Evolutionary conservation across 1,140 invertebrate species (phyloP), one percentile per base, ranked within the genome.

Genomic region (Macrocentrus cingulum): DNA sequence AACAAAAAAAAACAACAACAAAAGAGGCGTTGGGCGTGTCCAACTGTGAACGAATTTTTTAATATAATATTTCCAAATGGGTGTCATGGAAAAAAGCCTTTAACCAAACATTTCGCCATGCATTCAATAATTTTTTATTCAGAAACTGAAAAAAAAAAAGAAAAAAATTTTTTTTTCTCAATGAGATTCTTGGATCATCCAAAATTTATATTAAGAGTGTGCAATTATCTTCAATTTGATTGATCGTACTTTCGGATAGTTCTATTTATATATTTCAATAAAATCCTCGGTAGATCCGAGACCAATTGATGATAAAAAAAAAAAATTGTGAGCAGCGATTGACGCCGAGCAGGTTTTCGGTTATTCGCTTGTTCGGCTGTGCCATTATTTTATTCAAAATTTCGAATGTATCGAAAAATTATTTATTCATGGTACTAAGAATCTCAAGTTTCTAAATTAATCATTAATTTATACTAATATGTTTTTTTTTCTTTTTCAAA

Each of bases 11-110:
- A 60, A 61, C 39, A 41, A 39, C 57, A 34, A 49, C 64, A 60
- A 29, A 62, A 71, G 76, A 79, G 77, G 77, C 75, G 76, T 75
- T 80, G 77, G 71, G 75, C 68, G 67, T 67, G 61, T 74, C 63
- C 68, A 74, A 67, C 70, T 72, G 67, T 73, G 68, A 76, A 71
- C 66, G 65, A 64, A 70, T 67, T 72, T 56, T 71, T 69, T 68
- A 77, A 63, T 71, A 70, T 77, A 76, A 76, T 77, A 70, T 71
- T 53, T 63, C n/a, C 56, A 59, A 52, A 55, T 57, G 59, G 56
- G 50, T 59, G 55, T 66, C 65, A 53, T 32, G 41, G 39, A 61
- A 53, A 29, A 41, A 49, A 36, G 48, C 37, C 50, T 37, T 7
- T 32, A 49, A 49, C 18, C 8, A 49, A 32, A n/a, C n/a, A n/a